Evolutionary conservation across 2,113 vertebrate species (phyloP).

Genomic region (Tyto alba): DNA sequence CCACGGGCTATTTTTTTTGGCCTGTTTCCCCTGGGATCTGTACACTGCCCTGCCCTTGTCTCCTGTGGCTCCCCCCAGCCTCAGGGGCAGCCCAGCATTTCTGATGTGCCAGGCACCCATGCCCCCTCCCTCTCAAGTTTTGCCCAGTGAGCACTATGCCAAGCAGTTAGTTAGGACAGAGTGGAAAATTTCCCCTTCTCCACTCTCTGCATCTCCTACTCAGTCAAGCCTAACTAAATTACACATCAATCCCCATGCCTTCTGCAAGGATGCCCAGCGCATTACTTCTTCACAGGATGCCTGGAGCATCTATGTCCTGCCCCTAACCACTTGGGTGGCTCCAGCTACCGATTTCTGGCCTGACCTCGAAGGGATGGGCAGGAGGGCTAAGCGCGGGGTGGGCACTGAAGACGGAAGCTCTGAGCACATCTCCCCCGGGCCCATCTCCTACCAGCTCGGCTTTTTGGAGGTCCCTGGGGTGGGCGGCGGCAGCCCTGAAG

Average conservation of each 20-base stretch:
- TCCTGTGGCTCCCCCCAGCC: rapidly evolving
- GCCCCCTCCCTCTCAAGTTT: background rate
- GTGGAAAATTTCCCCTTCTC: constrained; percentile 36
- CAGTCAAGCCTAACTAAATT: background rate
- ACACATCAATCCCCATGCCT: background rate
- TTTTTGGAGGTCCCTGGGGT: background rate
- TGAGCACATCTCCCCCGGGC: background rate
- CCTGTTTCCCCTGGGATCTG: background rate
- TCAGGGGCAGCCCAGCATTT: background rate
- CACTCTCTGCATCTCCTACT: background rate
- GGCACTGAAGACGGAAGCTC: background rate
- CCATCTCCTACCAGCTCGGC: background rate
- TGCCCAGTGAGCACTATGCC: background rate
- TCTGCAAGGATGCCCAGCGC: background rate
- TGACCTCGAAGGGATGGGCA: background rate
- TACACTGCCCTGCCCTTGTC: background rate
- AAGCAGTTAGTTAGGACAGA: background rate
- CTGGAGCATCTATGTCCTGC: background rate
- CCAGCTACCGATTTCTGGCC: background rate
- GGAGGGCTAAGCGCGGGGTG: background rate
- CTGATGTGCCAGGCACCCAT: background rate
- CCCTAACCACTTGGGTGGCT: background rate
- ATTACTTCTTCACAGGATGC: background rate
- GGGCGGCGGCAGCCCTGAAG: background rate
- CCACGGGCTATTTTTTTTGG: background rate